Conservation (phyloP, 2,113 vertebrate species). For the Cinclus cinclus region DNA sequence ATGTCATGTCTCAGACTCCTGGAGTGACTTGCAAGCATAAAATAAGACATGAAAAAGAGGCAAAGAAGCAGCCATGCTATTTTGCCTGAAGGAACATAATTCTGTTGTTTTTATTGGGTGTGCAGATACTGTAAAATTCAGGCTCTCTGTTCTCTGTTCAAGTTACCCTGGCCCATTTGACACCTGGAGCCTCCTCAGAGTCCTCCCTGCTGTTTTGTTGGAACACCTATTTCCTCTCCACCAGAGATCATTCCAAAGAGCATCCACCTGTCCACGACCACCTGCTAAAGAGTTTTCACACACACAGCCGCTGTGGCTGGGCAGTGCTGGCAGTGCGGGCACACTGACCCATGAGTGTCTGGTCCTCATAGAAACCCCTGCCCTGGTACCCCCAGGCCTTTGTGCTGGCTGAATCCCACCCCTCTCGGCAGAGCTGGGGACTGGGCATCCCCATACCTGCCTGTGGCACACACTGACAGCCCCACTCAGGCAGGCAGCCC, state of each 20-base stretch:
- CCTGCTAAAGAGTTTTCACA: background rate
- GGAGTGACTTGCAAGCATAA: background rate
- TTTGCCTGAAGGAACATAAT: background rate
- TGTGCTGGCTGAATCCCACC: too few species aligned
- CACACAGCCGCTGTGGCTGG: fast-evolving
- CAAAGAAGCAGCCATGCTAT: background rate
- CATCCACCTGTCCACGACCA: background rate
- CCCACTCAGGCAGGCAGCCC: background rate
- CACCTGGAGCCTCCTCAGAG: background rate
- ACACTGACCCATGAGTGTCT: too few species aligned
- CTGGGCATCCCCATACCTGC: background rate
- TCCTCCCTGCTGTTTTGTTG: background rate
- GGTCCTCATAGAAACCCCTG: background rate
- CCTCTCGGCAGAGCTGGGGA: background rate
- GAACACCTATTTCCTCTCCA: background rate
- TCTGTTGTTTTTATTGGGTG: background rate
- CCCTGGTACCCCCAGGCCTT: background rate
- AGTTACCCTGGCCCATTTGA: background rate
- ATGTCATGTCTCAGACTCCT: background rate
- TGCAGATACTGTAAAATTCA: background rate
- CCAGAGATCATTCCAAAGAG: background rate
- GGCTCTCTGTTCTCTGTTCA: background rate
- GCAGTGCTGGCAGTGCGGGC: background rate
- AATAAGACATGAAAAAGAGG: conserved; percentile 16
- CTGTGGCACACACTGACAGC: background rate